Percentiles rank a stretch among this genome's conserved stretches.
These are phyloP conservation scores for Amblyraja radiata DNA, from an alignment of 2,797 vertebrate species.

Conservation along the genomic window DNA sequence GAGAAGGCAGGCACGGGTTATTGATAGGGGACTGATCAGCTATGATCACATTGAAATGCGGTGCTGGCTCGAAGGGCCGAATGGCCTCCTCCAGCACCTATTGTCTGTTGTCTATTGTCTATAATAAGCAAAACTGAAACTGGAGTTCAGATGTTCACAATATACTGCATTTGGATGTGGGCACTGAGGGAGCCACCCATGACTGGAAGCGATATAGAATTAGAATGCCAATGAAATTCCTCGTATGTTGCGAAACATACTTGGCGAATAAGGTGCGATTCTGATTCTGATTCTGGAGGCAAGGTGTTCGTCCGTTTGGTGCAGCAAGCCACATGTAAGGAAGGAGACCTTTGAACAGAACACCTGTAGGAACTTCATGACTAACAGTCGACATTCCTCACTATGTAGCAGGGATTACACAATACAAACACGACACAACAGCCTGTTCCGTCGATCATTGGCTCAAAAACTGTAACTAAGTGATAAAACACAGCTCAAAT, in stretches of 20 bases:
- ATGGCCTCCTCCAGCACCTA: too few relatives aligned
- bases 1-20: too few relatives aligned
- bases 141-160: too few relatives aligned
- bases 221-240: not conserved
- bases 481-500: not conserved
- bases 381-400: not conserved
- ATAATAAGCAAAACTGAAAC: too few relatives aligned
- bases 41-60: too few relatives aligned
- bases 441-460: not conserved
- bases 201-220: not conserved
- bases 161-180: too few relatives aligned
- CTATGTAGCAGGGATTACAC: not conserved
- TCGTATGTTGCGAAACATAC: too few relatives aligned
- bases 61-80: too few relatives aligned
- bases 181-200: too few relatives aligned
- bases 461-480: not conserved
- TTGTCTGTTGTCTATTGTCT: too few relatives aligned
- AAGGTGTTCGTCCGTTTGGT: not conserved
- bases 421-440: not conserved
- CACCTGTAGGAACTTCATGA: not conserved
- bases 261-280: too few relatives aligned
- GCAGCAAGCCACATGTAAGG: not conserved
- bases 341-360: not conserved
- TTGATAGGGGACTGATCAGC: too few relatives aligned
- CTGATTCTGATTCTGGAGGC: not conserved